Percentiles rank a stretch among this genome's conserved stretches.
These are phyloP conservation scores for Brachyalestes nurse DNA, from an alignment of 2,797 vertebrate genomes.

Conservation along the genomic window DNA sequence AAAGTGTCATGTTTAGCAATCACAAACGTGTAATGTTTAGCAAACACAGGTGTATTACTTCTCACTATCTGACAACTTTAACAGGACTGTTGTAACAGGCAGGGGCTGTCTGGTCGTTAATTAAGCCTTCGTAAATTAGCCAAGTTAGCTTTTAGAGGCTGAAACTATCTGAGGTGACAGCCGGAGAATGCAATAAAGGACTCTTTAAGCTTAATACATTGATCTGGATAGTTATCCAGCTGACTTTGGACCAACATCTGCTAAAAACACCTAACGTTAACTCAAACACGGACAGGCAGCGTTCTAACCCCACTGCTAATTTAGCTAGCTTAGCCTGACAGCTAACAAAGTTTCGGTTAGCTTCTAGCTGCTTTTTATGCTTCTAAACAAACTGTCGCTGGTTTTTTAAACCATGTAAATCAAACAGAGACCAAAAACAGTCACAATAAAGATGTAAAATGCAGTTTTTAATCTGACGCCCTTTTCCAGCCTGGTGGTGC, in stretches of 20 bases:
- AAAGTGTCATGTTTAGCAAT: neutral
- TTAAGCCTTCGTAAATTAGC: neutral
- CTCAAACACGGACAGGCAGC: constrained; percentile 18
- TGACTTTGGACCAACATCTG: constrained; percentile 21
- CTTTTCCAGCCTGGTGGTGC: constrained; percentile 5
- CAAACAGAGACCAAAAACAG: neutral
- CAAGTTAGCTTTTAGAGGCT: neutral
- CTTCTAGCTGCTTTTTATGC: neutral
- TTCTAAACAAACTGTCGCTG: neutral
- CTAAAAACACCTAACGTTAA: neutral
- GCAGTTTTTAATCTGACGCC: constrained; percentile 15
- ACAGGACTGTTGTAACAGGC: neutral
- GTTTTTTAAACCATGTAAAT: neutral
- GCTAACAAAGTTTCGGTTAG: constrained; percentile 33
- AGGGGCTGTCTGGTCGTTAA: neutral
- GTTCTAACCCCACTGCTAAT: constrained; percentile 13
- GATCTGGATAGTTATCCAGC: constrained; percentile 50
- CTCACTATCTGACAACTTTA: neutral
- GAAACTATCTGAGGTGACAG: neutral
- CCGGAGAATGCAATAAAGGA: neutral
- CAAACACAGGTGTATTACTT: neutral
- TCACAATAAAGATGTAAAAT: neutral
- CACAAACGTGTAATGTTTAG: neutral
- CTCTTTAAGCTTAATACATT: constrained; percentile 20
- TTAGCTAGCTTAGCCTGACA: neutral